Evolutionary conservation across 30 jellyfish, hydroid and myxozoan species (phyloP).

Genomic region (Chrysaora quinquecirrha): DNA sequence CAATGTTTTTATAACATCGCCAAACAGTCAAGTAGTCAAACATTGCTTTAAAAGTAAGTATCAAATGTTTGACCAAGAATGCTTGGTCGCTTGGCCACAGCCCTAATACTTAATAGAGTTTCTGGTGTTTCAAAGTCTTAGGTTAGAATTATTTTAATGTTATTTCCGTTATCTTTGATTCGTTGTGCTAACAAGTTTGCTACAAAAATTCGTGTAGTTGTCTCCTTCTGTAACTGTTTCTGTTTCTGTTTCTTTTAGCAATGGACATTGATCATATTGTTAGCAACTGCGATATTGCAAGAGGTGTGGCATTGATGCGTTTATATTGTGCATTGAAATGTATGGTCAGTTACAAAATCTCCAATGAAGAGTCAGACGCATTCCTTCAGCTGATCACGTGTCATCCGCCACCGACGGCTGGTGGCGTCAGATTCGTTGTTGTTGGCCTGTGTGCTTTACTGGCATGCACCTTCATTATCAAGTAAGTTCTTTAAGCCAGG

Average conservation of each 20-base stretch:
- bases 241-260: slow-evolving; percentile 24
- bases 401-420: slow-evolving; percentile 88
- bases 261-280: slow-evolving; percentile 44
- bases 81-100: too few relatives aligned
- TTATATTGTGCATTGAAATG: slow-evolving; percentile 89
- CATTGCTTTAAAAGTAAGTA: too few relatives aligned
- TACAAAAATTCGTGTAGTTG: too few relatives aligned
- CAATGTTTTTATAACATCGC: too few relatives aligned
- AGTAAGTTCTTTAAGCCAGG: slow-evolving; percentile 49
- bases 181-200: too few relatives aligned
- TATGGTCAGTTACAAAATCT: slow-evolving; percentile 81
- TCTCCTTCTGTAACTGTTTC: too few relatives aligned
- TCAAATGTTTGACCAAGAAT: too few relatives aligned
- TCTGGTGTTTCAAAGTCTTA: too few relatives aligned
- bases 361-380: slow-evolving; percentile 88
- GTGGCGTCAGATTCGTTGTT: slow-evolving; percentile 83
- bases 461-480: slow-evolving; percentile 87
- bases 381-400: slow-evolving; percentile 85
- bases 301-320: slow-evolving; percentile 87
- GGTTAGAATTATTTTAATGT: too few relatives aligned
- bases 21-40: too few relatives aligned
- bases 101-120: too few relatives aligned
- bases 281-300: slow-evolving; percentile 47
- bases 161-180: too few relatives aligned
- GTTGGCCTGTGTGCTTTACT: slow-evolving; percentile 88